Base-by-base conservation (phyloP, 30 jellyfish, hydroid and myxozoan species). In the Turritopsis rubra region DNA sequence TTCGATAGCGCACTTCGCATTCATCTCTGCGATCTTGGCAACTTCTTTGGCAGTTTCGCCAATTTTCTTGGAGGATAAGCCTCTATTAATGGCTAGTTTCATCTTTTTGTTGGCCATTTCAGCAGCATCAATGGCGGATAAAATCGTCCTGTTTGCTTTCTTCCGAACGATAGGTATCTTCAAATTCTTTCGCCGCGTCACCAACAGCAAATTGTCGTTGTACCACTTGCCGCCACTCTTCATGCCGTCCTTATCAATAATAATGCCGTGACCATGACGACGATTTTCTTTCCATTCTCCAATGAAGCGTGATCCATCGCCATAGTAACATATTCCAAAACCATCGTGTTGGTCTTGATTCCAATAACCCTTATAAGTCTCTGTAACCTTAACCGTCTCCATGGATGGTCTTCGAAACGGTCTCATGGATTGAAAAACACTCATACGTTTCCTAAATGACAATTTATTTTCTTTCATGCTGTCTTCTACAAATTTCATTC, bases 291-390 rank as follows among this genome's bases (percentile, higher is more conserved):
- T 86, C 97, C 96, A 94, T 8, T 91, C 87, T 21, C 99, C 99
- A 72, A 86, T 53, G 77, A 85, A 94, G 29, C 88, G 81, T 24
- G 94, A 82, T 19, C 94, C 99, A 77, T 94, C 94, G 21, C 79
- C 90, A 72, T 85, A 94, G 81, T 73, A 92, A 54, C 95, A 81
- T 17, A 89, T 79, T 21, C 99, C 99, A 72, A 76, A 89, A 8
- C 97, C 95, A 22, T 84, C 83, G 19, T 97, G 91, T 54, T 81
- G 86, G 72, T 94, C 99, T 13, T 80, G 86, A 19, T 81, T 66
- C 99, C 99, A 94, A 30, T 83, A 96, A 25, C 99, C 99, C 75
- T 89, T 94, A 74, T 94, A 94, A 20, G 87, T 74, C 28, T 94
- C 97, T 9, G 70, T 52, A 65, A 65, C 66, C 7, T 65, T 66